These are phyloP conservation scores for Lamprologus callipterus DNA, from an alignment of 2,113 vertebrate genomes.

Conservation along the genomic window DNA sequence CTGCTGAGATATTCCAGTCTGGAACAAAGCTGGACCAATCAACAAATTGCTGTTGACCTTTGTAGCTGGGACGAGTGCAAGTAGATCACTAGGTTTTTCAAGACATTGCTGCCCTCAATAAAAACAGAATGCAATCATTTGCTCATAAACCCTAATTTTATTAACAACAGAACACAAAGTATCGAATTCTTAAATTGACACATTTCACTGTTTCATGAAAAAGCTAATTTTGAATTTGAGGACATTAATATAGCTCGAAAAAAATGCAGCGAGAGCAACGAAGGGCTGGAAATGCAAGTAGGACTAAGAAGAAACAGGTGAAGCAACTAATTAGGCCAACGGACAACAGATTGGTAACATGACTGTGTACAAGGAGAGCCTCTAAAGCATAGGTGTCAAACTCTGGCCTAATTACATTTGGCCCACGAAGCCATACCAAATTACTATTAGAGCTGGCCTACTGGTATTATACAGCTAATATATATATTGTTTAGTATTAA, in stretches of 20 bases:
- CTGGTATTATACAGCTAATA: no score
- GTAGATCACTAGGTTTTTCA: neutral
- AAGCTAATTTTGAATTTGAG: neutral
- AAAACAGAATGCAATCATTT: accelerated
- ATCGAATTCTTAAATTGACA: neutral
- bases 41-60: neutral
- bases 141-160: neutral
- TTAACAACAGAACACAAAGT: neutral
- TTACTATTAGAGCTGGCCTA: no score
- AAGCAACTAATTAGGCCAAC: neutral
- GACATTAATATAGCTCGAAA: accelerated
- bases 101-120: neutral
- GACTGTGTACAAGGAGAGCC: neutral
- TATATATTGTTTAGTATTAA: no score
- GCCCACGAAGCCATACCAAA: no score
- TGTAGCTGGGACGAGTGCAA: neutral
- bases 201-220: neutral
- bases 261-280: neutral
- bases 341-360: neutral
- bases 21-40: neutral
- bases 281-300: neutral
- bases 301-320: neutral
- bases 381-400: neutral
- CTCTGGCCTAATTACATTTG: no score
- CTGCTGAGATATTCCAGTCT: neutral